These are phyloP conservation scores for Temnopleurus reevesii DNA, from an alignment of 53 echinoderm and acorn worm species.

Conservation along the genomic window DNA sequence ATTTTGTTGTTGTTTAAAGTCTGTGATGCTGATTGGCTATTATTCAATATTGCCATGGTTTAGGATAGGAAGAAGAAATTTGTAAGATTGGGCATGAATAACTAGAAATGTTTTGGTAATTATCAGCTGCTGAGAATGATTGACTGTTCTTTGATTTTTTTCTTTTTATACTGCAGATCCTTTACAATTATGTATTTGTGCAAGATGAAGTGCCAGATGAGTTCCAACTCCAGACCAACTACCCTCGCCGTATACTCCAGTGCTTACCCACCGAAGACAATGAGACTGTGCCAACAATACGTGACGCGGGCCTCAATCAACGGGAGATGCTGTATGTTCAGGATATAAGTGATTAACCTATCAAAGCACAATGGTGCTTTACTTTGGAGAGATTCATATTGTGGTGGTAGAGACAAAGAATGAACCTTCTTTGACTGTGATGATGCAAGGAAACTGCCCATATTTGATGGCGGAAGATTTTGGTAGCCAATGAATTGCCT, in stretches of 20 bases:
- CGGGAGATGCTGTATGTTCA: constrained; percentile 96
- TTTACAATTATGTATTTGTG: constrained; percentile 92
- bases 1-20: no score
- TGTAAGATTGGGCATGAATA: no score
- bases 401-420: neutral
- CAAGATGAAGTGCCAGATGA: constrained; percentile 88
- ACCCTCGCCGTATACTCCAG: constrained; percentile 80
- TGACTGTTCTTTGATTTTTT: neutral
- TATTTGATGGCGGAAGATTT: neutral
- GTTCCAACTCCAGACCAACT: constrained; percentile 95
- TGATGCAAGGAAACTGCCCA: neutral
- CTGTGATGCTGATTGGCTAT: no score
- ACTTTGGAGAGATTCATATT: neutral
- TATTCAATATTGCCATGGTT: no score
- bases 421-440: neutral
- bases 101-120: no score
- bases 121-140: no score
- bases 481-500: neutral
- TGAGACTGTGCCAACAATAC: constrained; percentile 64
- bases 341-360: constrained; percentile 91
- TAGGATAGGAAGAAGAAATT: no score
- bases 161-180: constrained; percentile 63
- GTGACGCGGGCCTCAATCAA: constrained; percentile 72
- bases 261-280: constrained; percentile 63
- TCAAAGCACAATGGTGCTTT: neutral